These are phyloP conservation scores for Maccullochella peelii DNA, from an alignment of 2,113 vertebrate species.

Conservation along the genomic window DNA sequence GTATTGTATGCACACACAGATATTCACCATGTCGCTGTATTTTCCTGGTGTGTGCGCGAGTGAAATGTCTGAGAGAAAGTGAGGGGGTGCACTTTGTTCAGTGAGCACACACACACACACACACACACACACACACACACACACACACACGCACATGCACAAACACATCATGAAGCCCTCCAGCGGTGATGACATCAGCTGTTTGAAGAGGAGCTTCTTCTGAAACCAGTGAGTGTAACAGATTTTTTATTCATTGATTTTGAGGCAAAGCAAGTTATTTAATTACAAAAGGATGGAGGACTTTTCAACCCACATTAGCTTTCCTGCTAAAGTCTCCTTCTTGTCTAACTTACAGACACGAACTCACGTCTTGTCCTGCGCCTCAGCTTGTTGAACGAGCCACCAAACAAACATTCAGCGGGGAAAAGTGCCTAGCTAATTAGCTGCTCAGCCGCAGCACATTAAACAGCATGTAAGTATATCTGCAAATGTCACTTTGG, in stretches of 20 bases:
- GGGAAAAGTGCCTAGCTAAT: too few relatives aligned
- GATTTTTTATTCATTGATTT: neutral
- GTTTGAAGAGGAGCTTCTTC: constrained; percentile 50
- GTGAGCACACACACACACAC: constrained; percentile 30
- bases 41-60: neutral
- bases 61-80: constrained; percentile 6
- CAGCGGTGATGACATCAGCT: neutral
- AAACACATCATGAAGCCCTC: neutral
- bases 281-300: neutral
- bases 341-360: too few relatives aligned
- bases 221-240: constrained; percentile 33
- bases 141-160: constrained; percentile 18
- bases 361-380: too few relatives aligned
- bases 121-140: constrained; percentile 6
- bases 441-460: too few relatives aligned
- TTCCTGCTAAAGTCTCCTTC: too few relatives aligned
- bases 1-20: constrained; percentile 88
- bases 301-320: too few relatives aligned
- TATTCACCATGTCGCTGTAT: neutral
- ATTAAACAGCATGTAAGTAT: too few relatives aligned
- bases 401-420: too few relatives aligned
- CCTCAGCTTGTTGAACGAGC: too few relatives aligned
- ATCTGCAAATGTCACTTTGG: too few relatives aligned
- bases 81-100: constrained; percentile 65
- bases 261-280: neutral